These are phyloP conservation scores for Centropyge bicolor DNA, from an alignment of 2,797 vertebrate genomes.

Conservation along the genomic window DNA sequence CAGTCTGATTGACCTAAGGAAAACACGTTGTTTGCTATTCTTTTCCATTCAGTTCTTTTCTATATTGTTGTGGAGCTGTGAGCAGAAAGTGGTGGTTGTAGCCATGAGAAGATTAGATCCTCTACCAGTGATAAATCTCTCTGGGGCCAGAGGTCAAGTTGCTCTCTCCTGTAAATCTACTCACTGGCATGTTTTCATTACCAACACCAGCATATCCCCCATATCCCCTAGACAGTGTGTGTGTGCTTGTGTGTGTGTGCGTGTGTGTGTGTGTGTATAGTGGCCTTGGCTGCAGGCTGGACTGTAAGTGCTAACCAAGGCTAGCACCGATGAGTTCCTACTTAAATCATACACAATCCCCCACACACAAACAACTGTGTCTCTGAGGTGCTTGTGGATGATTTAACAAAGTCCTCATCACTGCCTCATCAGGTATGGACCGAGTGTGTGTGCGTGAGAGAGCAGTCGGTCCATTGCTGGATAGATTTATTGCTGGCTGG, in stretches of 20 bases:
- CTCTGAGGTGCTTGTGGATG: conserved; percentile 77
- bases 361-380: conserved; percentile 42
- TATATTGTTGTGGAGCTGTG: conserved; percentile 17
- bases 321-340: conserved; percentile 60
- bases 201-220: conserved; percentile 70
- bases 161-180: conserved; percentile 82
- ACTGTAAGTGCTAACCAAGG: conserved; percentile 71
- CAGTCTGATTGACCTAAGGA: not conserved
- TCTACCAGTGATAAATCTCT: conserved; percentile 70
- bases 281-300: conserved; percentile 73
- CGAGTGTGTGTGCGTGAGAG: conserved; percentile 41
- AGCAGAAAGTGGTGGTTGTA: conserved; percentile 39
- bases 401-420: conserved; percentile 83
- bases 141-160: conserved; percentile 77
- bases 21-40: conserved; percentile 11
- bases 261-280: conserved; percentile 43
- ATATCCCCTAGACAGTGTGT: conserved; percentile 55
- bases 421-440: conserved; percentile 77
- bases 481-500: conserved; percentile 77
- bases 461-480: conserved; percentile 57
- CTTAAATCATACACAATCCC: conserved; percentile 73
- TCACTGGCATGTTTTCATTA: conserved; percentile 84
- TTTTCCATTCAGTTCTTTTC: conserved; percentile 12
- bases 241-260: conserved; percentile 45
- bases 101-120: conserved; percentile 76